Conservation (phyloP, 1,140 invertebrate genomes). For the Phortica variegata region DNA sequence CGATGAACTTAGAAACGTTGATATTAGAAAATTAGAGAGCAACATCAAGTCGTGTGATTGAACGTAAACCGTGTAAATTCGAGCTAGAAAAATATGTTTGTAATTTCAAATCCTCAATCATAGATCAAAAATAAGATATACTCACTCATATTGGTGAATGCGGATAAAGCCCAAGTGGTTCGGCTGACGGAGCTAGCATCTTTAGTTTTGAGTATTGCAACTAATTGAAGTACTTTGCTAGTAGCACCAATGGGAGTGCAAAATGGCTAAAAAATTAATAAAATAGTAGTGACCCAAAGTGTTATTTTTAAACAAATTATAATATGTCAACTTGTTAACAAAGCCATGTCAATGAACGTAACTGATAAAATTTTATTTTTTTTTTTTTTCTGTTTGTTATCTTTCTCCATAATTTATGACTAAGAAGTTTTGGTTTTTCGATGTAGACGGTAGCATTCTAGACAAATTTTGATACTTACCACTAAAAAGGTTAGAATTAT, state of each 20-base stretch:
- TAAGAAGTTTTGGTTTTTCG: too few species aligned
- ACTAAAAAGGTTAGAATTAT: conserved; percentile 62
- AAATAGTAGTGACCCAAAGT: neutral
- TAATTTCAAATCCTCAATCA: neutral
- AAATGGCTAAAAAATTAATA: conserved; percentile 61
- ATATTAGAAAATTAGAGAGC: conserved; percentile 66
- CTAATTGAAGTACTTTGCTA: conserved; percentile 68
- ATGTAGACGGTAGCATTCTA: too few species aligned
- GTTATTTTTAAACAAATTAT: conserved; percentile 7
- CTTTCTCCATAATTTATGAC: too few species aligned
- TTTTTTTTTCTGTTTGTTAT: too few species aligned
- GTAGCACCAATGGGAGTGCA: conserved; percentile 71
- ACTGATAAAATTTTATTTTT: too few species aligned
- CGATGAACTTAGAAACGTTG: conserved; percentile 63
- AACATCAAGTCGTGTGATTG: conserved; percentile 68
- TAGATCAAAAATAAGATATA: conserved; percentile 22
- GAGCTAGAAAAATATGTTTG: conserved; percentile 56
- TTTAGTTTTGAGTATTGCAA: conserved; percentile 65
- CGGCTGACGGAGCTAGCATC: conserved; percentile 68
- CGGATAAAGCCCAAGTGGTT: conserved; percentile 70
- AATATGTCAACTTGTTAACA: too few species aligned
- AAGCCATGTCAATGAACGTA: too few species aligned
- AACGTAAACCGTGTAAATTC: conserved; percentile 67
- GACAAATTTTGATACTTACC: too few species aligned
- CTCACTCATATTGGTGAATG: conserved; percentile 71